phyloP scores from a whole-genome alignment of 1,140 invertebrate genomes.

The Tribolium castaneum region DNA sequence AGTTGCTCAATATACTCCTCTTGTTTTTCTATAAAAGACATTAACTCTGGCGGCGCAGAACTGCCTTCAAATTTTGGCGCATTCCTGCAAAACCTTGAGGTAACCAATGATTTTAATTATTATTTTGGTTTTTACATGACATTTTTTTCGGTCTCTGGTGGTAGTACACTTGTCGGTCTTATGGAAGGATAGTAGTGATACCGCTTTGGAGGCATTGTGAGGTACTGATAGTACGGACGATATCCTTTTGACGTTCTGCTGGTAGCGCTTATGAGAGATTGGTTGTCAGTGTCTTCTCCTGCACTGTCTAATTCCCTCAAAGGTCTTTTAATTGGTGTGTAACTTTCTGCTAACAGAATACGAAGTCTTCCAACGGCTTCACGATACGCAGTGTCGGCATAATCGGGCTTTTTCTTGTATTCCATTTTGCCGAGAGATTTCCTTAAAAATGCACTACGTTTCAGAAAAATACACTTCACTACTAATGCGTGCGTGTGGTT shows the following conservation, averaged over 20 bases:
- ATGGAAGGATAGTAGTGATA: constrained; percentile 55
- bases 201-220: constrained; percentile 63
- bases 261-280: constrained; percentile 61
- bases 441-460: constrained; percentile 43
- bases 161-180: constrained; percentile 38
- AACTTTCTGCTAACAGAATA: constrained; percentile 80
- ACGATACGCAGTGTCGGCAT: constrained; percentile 82
- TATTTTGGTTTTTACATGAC: constrained; percentile 38
- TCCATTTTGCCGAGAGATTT: constrained; percentile 60
- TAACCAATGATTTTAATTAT: no score
- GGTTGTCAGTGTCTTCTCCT: constrained; percentile 69
- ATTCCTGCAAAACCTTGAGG: constrained; percentile 45
- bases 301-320: constrained; percentile 63
- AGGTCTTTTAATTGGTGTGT: constrained; percentile 68
- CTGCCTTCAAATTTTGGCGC: constrained; percentile 46
- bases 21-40: constrained; percentile 82
- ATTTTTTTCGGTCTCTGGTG: constrained; percentile 44
- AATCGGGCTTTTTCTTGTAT: constrained; percentile 74
- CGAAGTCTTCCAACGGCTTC: constrained; percentile 83
- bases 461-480: no score
- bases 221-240: constrained; percentile 52
- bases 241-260: constrained; percentile 57
- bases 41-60: constrained; percentile 66
- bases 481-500: neutral
- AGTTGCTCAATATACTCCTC: constrained; percentile 87